Evolutionary conservation across 1,140 invertebrate species (phyloP).

Genomic region (Calliphora vicina): DNA sequence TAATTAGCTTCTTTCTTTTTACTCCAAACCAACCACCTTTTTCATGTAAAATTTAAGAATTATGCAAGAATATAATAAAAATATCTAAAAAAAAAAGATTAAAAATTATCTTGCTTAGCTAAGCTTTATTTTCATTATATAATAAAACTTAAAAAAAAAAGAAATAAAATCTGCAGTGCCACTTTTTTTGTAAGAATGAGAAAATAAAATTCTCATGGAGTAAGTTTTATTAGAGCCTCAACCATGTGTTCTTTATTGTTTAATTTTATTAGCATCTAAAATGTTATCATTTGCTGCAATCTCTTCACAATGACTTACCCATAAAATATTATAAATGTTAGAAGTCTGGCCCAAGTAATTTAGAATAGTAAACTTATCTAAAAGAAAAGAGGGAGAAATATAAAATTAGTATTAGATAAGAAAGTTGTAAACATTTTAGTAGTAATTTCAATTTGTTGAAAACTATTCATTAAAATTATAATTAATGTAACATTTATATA

Average conservation of each 20-base stretch:
- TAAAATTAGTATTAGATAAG: no score
- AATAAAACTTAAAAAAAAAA: background rate
- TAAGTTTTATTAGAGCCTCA: no score
- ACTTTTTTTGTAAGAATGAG: background rate
- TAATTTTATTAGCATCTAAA: background rate
- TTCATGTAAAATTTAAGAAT: background rate
- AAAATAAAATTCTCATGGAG: background rate
- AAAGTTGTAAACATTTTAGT: no score
- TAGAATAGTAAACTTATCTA: no score
- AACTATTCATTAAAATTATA: no score
- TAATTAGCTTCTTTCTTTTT: background rate
- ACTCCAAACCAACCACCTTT: background rate
- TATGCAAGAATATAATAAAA: background rate
- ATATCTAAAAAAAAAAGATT: no score
- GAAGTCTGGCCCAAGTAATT: background rate
- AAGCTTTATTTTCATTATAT: no score
- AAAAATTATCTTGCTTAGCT: no score
- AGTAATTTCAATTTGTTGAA: no score
- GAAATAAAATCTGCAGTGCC: background rate
- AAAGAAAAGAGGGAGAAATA: no score
- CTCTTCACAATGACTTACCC: background rate
- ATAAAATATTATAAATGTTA: background rate
- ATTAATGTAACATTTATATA: no score
- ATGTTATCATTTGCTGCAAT: background rate
- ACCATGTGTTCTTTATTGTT: background rate